A percentile compares a stretch with the other conserved stretches of the same genome.
Evolutionary conservation across 2,113 vertebrate species (phyloP).

Genomic region (Macheiramphus alcinus): DNA sequence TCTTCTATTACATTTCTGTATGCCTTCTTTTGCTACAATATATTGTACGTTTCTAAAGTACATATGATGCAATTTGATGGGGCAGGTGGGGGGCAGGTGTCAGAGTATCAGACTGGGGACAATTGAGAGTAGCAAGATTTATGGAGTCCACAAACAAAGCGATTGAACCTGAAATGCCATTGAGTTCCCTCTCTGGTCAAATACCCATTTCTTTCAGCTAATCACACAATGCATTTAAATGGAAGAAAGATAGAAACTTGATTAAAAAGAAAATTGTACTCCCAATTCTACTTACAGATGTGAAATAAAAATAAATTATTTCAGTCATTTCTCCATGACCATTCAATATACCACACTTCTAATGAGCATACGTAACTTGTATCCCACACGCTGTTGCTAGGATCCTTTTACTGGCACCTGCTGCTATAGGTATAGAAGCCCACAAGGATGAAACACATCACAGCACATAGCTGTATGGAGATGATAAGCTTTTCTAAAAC

Average conservation of each 20-base stretch:
- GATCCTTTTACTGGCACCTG: background rate
- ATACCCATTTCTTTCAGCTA: background rate
- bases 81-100: rapidly evolving
- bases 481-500: background rate
- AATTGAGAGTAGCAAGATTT: background rate
- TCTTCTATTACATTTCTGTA: background rate
- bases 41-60: background rate
- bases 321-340: background rate
- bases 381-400: background rate
- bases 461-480: background rate
- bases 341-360: background rate
- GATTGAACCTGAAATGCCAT: background rate
- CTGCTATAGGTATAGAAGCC: background rate
- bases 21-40: background rate
- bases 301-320: background rate
- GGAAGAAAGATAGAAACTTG: background rate
- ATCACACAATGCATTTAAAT: background rate
- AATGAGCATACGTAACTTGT: background rate
- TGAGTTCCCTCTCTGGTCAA: background rate
- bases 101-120: background rate
- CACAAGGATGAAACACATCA: background rate
- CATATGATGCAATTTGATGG: background rate
- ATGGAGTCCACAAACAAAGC: background rate
- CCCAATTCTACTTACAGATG: background rate
- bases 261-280: background rate